A percentile compares a stretch with the other conserved stretches of the same genome.
Conservation (phyloP, 23 tunicate species). For the Trididemnum clinides region DNA sequence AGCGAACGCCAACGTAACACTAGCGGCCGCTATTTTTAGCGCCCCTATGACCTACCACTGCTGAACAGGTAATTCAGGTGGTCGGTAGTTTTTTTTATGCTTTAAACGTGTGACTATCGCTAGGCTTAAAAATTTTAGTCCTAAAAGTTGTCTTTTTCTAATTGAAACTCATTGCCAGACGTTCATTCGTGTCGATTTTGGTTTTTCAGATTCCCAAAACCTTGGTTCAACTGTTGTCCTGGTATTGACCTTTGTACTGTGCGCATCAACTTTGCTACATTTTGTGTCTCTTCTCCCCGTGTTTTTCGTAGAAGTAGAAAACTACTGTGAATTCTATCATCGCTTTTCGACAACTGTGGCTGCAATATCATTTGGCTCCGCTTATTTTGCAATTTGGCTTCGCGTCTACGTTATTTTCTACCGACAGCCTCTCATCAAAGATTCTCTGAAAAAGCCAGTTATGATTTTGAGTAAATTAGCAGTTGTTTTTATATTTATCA, state of each 20-base stretch:
- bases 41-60: no score
- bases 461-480: slow-evolving; percentile 15
- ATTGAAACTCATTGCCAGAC: no score
- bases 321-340: slow-evolving; percentile 23
- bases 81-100: no score
- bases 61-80: no score
- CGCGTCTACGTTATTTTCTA: slow-evolving; percentile 45
- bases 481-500: background rate
- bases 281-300: background rate
- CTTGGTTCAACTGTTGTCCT: background rate
- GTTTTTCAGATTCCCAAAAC: no score
- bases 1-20: no score
- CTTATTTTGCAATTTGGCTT: slow-evolving; percentile 46
- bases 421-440: slow-evolving; percentile 34
- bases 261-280: background rate
- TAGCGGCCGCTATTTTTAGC: no score
- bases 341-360: slow-evolving; percentile 30
- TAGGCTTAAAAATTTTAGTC: no score
- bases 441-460: background rate
- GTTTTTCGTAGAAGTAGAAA: background rate
- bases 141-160: no score
- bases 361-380: slow-evolving; percentile 15
- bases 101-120: no score
- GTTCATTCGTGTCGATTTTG: no score
- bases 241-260: background rate